These are phyloP conservation scores for Hirtodrosophila alboralis DNA, from an alignment of 2,888 invertebrate species.

Conservation along the genomic window DNA sequence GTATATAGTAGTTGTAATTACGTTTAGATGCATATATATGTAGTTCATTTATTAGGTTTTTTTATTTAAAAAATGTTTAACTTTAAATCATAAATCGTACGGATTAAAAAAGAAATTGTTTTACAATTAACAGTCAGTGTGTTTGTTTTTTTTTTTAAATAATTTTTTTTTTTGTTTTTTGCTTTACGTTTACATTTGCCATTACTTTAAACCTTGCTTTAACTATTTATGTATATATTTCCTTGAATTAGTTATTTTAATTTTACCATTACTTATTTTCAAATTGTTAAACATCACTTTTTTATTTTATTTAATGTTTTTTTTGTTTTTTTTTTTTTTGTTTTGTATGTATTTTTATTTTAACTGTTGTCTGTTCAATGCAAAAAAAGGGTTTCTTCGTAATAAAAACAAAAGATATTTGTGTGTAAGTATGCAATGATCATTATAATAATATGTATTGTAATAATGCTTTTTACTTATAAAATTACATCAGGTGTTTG, in stretches of 20 bases:
- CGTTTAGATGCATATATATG: constrained; percentile 76
- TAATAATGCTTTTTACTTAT: constrained; percentile 56
- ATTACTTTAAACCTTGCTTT: constrained; percentile 71
- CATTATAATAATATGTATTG: constrained; percentile 44
- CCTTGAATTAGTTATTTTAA: constrained; percentile 70
- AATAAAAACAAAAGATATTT: constrained; percentile 49
- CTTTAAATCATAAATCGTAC: constrained; percentile 69
- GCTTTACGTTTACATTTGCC: constrained; percentile 59
- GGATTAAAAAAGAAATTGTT: constrained; percentile 81
- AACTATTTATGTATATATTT: constrained; percentile 64
- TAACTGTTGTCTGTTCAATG: constrained; percentile 50
- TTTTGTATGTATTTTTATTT: constrained; percentile 23
- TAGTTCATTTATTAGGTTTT: constrained; percentile 69
- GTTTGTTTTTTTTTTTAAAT: constrained; percentile 73
- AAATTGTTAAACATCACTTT: constrained; percentile 58
- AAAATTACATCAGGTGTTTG: constrained; percentile 78
- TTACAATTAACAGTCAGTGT: constrained; percentile 85
- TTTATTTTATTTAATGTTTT: constrained; percentile 41
- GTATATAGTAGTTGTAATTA: constrained; percentile 70
- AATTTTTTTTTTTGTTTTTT: constrained; percentile 56
- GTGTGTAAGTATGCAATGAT: constrained; percentile 52
- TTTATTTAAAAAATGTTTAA: constrained; percentile 65
- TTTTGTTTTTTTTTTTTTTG: constrained; percentile 20
- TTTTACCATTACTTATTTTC: constrained; percentile 66
- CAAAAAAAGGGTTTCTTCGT: constrained; percentile 28